Conservation (phyloP, 2,113 vertebrate species). For the Corythornis vintsioides region DNA sequence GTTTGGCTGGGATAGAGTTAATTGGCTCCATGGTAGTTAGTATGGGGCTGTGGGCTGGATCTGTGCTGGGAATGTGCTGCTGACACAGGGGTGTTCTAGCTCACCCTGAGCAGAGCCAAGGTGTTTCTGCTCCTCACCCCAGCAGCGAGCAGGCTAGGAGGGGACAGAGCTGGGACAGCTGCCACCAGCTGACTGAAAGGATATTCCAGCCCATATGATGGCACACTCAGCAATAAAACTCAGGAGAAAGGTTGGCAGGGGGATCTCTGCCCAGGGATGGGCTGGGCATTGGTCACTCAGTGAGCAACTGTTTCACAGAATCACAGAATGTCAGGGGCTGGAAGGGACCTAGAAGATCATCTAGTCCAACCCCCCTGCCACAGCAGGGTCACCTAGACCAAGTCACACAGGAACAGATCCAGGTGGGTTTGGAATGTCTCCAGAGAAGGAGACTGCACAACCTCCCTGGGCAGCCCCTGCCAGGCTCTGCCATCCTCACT, state of each 20-base stretch:
- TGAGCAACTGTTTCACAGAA: neutral
- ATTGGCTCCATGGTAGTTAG: neutral
- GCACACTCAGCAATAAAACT: neutral
- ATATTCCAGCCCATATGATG: neutral
- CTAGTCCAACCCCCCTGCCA: no score
- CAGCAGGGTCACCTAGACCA: no score
- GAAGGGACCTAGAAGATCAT: no score
- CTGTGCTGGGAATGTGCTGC: neutral
- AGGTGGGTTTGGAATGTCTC: no score
- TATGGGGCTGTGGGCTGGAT: neutral
- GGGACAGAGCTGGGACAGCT: neutral
- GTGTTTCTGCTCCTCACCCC: neutral
- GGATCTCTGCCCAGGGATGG: neutral
- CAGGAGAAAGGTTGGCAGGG: neutral
- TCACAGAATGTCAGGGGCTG: no score
- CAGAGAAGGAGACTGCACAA: no score
- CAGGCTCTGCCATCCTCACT: no score
- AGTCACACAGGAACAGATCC: no score
- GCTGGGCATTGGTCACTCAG: neutral
- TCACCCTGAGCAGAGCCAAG: neutral
- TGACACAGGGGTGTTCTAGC: neutral
- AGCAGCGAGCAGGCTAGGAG: neutral
- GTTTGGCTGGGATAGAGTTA: neutral
- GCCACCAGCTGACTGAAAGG: neutral
- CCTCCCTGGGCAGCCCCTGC: no score